Percentiles rank a stretch among this genome's conserved stretches.
These are phyloP conservation scores for Drosophila punjabiensis DNA, from an alignment of 1,140 invertebrate genomes.

Conservation along the genomic window DNA sequence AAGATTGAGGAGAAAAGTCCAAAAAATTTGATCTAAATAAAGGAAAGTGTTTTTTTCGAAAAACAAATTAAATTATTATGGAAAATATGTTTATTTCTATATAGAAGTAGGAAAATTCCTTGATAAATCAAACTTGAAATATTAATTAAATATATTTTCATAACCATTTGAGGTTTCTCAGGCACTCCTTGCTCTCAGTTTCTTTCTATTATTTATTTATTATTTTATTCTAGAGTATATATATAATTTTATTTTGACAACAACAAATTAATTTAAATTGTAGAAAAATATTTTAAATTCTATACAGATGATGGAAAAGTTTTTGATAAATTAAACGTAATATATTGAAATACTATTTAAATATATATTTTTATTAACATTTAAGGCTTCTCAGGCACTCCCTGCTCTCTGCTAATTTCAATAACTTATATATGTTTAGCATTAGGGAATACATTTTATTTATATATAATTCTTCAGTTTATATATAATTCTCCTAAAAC, in stretches of 20 bases:
- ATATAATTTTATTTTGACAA: too few species aligned
- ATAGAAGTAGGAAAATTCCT: neutral
- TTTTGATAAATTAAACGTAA: neutral
- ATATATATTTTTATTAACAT: neutral
- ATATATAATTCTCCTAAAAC: neutral
- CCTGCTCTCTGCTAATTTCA: neutral
- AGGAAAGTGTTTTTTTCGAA: neutral
- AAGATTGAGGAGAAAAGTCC: neutral
- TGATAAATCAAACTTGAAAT: too few species aligned
- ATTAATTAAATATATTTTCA: too few species aligned
- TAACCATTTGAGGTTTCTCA: too few species aligned
- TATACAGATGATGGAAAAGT: neutral
- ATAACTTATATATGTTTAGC: neutral
- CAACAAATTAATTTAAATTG: too few species aligned
- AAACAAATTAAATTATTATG: too few species aligned
- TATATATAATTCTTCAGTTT: neutral
- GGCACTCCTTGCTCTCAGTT: too few species aligned
- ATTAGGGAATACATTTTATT: neutral
- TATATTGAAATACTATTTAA: neutral
- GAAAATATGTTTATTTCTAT: neutral
- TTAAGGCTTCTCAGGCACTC: neutral
- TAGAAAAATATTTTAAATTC: too few species aligned
- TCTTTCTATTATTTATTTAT: too few species aligned
- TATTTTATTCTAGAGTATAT: too few species aligned
- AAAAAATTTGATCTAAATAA: neutral